Conservation (phyloP, 2,888 invertebrate species). For the Ochropleura leucogaster region DNA sequence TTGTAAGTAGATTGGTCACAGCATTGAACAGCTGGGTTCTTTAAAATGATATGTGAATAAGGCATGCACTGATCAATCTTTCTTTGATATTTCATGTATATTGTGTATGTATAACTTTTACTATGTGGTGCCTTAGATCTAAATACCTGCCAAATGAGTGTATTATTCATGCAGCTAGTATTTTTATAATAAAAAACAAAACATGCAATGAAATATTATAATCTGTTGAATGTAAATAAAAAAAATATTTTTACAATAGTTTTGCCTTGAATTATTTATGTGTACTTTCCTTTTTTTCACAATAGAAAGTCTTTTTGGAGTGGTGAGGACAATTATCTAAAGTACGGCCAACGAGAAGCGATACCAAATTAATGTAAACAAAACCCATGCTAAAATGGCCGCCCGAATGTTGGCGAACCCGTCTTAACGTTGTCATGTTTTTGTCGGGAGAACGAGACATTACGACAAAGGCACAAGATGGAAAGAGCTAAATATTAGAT, state of each 20-base stretch:
- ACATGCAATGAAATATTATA: slow-evolving; percentile 47
- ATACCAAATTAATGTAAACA: too few species aligned
- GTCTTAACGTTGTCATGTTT: too few species aligned
- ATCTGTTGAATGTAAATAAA: slow-evolving; percentile 71
- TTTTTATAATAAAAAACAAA: slow-evolving; percentile 53
- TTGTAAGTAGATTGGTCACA: slow-evolving; percentile 47
- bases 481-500: too few species aligned
- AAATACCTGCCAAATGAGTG: slow-evolving; percentile 49
- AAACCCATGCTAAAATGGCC: too few species aligned
- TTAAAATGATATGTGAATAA: not conserved
- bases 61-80: not conserved
- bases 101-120: slow-evolving; percentile 19
- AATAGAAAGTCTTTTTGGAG: not conserved
- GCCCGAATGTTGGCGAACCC: too few species aligned
- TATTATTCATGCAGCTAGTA: slow-evolving; percentile 55
- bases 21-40: not conserved
- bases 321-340: too few species aligned
- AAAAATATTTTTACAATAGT: slow-evolving; percentile 59
- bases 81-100: slow-evolving; percentile 14
- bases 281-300: not conserved
- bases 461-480: too few species aligned
- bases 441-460: too few species aligned
- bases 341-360: too few species aligned
- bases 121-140: slow-evolving; percentile 52
- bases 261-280: slow-evolving; percentile 7